Conservation (phyloP, 2,888 invertebrate species). For the Latrodectus elegans region DNA sequence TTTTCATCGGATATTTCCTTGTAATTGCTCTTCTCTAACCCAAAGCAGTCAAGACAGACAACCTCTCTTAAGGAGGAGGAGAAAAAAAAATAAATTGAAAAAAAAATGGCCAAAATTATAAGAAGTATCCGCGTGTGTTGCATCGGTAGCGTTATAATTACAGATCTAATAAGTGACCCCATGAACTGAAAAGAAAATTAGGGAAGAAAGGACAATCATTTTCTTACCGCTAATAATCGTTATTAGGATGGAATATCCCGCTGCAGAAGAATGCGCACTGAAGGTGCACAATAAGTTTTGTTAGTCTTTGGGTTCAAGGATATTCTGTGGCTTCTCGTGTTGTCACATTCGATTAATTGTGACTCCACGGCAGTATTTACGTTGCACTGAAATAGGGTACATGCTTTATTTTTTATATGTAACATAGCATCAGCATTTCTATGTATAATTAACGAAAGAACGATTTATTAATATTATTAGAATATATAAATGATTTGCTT, state of each 20-base stretch:
- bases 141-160: slow-evolving; percentile 57
- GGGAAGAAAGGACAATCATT: slow-evolving; percentile 41
- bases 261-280: slow-evolving; percentile 22
- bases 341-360: too few species aligned
- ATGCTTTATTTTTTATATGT: too few species aligned
- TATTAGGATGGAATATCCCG: slow-evolving; percentile 20
- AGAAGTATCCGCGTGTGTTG: neutral
- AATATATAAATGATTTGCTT: too few species aligned
- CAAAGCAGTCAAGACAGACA: neutral
- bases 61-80: neutral
- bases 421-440: too few species aligned
- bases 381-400: too few species aligned
- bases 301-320: too few species aligned
- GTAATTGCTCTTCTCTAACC: slow-evolving; percentile 31
- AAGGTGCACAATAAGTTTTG: neutral
- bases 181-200: slow-evolving; percentile 34
- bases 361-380: too few species aligned
- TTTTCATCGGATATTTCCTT: slow-evolving; percentile 8
- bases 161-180: slow-evolving; percentile 36
- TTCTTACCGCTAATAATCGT: slow-evolving; percentile 50
- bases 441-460: too few species aligned
- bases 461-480: too few species aligned
- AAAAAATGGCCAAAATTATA: neutral
- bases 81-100: neutral
- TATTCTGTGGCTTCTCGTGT: too few species aligned